Conservation (phyloP, 2,797 vertebrate species). For the Atherinosoma microstoma region DNA sequence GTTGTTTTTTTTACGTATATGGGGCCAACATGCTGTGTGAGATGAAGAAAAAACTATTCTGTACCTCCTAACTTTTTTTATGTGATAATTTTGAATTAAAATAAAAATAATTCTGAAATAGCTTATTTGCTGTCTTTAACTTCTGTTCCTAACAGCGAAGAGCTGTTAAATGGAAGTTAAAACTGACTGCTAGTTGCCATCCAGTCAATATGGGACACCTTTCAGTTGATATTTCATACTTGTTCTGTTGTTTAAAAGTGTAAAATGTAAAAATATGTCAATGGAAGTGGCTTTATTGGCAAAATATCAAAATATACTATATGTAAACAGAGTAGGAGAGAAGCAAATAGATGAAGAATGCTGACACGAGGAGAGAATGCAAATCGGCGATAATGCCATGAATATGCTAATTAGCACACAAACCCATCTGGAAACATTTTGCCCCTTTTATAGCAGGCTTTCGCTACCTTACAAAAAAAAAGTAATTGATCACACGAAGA, state of each 20-base stretch:
- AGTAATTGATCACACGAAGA: too few species aligned
- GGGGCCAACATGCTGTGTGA: too few species aligned
- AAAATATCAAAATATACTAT: not conserved
- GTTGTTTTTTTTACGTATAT: too few species aligned
- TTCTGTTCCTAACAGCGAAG: not conserved
- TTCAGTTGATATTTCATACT: not conserved
- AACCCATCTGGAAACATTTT: not conserved
- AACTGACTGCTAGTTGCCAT: too few species aligned
- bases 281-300: not conserved
- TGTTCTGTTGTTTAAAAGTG: not conserved
- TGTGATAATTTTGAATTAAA: not conserved
- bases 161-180: not conserved
- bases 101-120: not conserved
- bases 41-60: too few species aligned
- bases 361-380: not conserved
- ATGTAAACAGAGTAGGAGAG: not conserved
- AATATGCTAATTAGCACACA: not conserved
- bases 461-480: not conserved
- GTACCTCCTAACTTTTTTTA: not conserved
- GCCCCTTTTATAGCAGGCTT: not conserved
- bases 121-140: too few species aligned
- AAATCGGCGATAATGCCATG: not conserved
- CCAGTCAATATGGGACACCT: not conserved
- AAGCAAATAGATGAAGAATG: not conserved
- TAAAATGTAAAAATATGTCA: not conserved